Evolutionary conservation across 2,113 vertebrate species (phyloP).

Genomic region (Pipa parva): DNA sequence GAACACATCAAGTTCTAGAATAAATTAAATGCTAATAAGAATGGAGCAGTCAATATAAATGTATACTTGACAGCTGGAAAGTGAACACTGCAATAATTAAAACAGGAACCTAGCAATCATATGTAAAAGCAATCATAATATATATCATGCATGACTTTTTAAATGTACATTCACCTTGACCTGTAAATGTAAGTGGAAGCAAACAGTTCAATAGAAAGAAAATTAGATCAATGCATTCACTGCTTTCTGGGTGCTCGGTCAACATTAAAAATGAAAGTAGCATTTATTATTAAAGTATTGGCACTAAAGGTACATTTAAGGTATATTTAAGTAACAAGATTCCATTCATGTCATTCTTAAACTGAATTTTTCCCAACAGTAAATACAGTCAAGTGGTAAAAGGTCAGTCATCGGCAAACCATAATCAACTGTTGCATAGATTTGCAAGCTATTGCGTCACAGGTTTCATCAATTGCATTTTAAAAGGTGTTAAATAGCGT

Average conservation of each 20-base stretch:
- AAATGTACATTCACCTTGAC: slow-evolving; percentile 69
- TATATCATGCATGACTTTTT: slow-evolving; percentile 62
- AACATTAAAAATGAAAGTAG: slow-evolving; percentile 73
- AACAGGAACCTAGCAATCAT: slow-evolving; percentile 54
- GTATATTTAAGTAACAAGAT: slow-evolving; percentile 72
- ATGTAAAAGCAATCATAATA: slow-evolving; percentile 50
- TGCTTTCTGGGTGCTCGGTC: slow-evolving; percentile 65
- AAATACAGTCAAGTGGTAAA: slow-evolving; percentile 59
- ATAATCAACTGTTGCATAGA: slow-evolving; percentile 75
- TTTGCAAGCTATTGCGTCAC: no score
- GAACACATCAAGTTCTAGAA: neutral
- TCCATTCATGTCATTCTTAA: slow-evolving; percentile 66
- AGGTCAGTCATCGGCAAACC: slow-evolving; percentile 70
- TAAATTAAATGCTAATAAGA: neutral
- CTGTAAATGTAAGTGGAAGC: slow-evolving; percentile 60
- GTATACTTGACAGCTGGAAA: neutral
- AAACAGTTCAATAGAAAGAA: slow-evolving; percentile 71
- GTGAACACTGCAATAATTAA: slow-evolving; percentile 46
- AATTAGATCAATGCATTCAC: slow-evolving; percentile 69
- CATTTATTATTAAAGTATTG: slow-evolving; percentile 75
- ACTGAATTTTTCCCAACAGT: slow-evolving; percentile 70
- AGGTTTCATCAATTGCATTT: no score
- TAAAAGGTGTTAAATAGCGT: no score
- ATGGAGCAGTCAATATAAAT: neutral
- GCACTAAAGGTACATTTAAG: slow-evolving; percentile 72